phyloP scores from a whole-genome alignment of 2,797 vertebrate genomes.

The Periparus ater region DNA sequence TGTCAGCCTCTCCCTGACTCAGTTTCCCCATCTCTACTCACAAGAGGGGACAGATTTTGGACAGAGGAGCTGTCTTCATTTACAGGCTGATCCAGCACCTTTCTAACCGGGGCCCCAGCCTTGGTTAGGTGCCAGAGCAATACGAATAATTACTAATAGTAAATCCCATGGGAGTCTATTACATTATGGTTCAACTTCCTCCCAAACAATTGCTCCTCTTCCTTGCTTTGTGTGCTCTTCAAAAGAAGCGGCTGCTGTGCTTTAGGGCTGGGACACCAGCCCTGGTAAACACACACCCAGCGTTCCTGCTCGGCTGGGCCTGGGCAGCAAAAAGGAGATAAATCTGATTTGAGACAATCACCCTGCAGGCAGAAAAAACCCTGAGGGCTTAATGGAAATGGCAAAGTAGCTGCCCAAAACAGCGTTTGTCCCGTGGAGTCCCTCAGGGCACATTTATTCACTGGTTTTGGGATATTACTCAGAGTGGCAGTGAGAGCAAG shows the following conservation, averaged over 20 bases:
- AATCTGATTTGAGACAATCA: constrained; percentile 30
- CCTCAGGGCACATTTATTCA: background rate
- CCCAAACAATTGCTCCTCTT: constrained; percentile 68
- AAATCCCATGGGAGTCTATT: constrained; percentile 28
- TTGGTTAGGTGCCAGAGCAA: constrained; percentile 53
- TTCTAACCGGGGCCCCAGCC: background rate
- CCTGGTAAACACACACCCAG: constrained; percentile 50
- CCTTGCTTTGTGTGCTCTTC: constrained; percentile 68
- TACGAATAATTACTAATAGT: constrained; percentile 66
- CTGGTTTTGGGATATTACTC: background rate
- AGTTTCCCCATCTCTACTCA: background rate
- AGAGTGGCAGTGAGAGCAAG: background rate
- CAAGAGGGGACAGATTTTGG: background rate
- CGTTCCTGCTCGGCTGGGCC: constrained; percentile 23
- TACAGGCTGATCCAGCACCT: background rate
- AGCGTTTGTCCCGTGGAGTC: background rate
- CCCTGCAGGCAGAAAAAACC: background rate
- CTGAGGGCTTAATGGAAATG: background rate
- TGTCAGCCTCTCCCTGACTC: background rate
- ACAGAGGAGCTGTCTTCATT: background rate
- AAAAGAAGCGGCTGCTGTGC: constrained; percentile 62
- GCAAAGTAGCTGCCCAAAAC: background rate
- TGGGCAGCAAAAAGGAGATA: constrained; percentile 30
- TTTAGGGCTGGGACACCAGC: constrained; percentile 43
- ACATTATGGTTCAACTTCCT: constrained; percentile 57